Percentiles rank a stretch among this genome's conserved stretches.
phyloP scores from a whole-genome alignment of 1,140 invertebrate genomes.

The Samia ricini region DNA sequence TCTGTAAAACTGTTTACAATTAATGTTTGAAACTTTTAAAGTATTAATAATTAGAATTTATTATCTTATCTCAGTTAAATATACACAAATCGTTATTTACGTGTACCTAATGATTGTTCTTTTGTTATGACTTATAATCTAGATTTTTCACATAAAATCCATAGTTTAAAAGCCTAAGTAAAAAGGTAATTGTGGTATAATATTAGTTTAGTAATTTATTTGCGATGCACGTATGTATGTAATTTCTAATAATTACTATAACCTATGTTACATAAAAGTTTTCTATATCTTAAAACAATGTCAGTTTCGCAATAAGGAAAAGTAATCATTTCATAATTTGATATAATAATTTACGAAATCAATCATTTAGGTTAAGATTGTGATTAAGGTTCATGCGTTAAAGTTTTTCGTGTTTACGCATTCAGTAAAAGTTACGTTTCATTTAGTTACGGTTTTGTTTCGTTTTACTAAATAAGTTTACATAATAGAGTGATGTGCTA shows the following conservation, averaged over 20 bases:
- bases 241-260: no score
- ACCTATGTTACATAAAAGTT: no score
- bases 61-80: not conserved
- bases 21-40: no score
- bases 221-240: no score
- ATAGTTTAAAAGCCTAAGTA: slow-evolving; percentile 30
- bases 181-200: not conserved
- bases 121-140: slow-evolving; percentile 22
- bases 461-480: not conserved
- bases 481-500: not conserved
- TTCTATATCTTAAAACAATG: no score
- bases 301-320: no score
- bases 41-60: not conserved
- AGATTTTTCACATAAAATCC: slow-evolving; percentile 19
- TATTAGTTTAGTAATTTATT: not conserved
- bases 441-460: not conserved
- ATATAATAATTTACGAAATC: no score
- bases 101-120: slow-evolving; percentile 10
- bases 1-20: no score
- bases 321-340: no score
- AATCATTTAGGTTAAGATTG: not conserved
- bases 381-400: not conserved
- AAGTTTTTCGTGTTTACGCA: not conserved
- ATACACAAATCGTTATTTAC: not conserved
- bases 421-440: not conserved